Base-by-base conservation (phyloP, 2,113 vertebrate species). In the Ascaphus truei region DNA sequence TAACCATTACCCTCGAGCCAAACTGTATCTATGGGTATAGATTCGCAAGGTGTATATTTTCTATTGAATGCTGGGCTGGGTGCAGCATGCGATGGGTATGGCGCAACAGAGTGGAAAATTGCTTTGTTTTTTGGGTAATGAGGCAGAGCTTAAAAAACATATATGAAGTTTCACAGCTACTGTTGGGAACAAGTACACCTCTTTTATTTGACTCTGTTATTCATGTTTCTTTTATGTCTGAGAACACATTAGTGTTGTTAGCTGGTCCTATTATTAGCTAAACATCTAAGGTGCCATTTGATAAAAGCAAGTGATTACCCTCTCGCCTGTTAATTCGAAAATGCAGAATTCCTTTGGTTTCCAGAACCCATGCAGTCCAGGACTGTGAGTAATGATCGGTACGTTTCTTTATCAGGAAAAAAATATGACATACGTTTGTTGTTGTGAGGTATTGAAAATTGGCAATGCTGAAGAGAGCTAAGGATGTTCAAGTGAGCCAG, bases 191-290 rank as follows among this genome's bases (percentile, higher is more conserved):
- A 73, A 72, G 27, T 31, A 50, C n/a, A 41, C 30, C 61, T 22
- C 34, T 29, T 65, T 43, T 20, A 69, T 72, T 36, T 20, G 2
- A 13, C 36, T 33, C 73, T 64, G 45, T 76, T 79, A 45, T n/a
- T 73, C 47, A 52, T 0, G 0, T 63, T 80, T 82, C 56, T 57
- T 79, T 67, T 55, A 39, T 36, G 61, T 66, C 34, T 66, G 25
- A 39, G 36, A 23, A 7, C 50, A 43, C 36, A 56, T 66, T 53
- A 65, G 34, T 52, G 48, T n/a, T 65, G 20, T 26, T 55, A 27
- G 62, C 50, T 55, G 36, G n/a, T 66, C 50, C 63, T 66, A 31
- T 66, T 55, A 66, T 66, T 66, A 66, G 30, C 26, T 22, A 31
- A 66, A 43, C 6, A 34, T 41, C 63, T 66, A 12, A 22, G 50